Evolutionary conservation across 1,140 invertebrate genomes (phyloP).

Genomic region (Homalodisca vitripennis): DNA sequence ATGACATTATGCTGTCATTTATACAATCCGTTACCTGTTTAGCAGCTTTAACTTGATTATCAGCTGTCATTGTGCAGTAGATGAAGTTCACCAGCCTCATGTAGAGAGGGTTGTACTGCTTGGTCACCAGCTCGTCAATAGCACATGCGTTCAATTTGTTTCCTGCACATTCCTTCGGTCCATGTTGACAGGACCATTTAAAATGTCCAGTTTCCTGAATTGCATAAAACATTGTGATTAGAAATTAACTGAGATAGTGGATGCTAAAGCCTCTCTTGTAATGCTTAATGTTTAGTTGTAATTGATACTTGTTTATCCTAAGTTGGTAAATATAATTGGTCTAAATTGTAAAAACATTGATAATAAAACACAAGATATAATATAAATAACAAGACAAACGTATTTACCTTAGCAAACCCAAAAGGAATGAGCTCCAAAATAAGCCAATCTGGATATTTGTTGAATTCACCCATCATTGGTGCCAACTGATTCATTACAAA

Average conservation of each 20-base stretch:
- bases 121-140: neutral
- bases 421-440: neutral
- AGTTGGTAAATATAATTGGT: neutral
- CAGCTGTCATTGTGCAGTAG: slow-evolving; percentile 2
- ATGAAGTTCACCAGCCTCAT: slow-evolving; percentile 5
- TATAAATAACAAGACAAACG: neutral
- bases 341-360: neutral
- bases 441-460: slow-evolving; percentile 10
- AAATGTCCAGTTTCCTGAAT: neutral
- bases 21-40: slow-evolving; percentile 8
- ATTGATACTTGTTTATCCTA: neutral
- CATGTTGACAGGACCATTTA: slow-evolving; percentile 9
- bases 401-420: slow-evolving; percentile 12
- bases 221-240: neutral
- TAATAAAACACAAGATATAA: neutral
- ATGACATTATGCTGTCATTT: too few relatives aligned
- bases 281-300: neutral
- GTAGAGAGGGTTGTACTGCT: neutral
- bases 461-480: slow-evolving; percentile 11
- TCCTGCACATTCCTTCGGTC: slow-evolving; percentile 7
- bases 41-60: slow-evolving; percentile 9
- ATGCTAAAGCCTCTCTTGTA: neutral
- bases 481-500: slow-evolving; percentile 3
- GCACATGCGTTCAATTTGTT: slow-evolving; percentile 13
- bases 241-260: neutral